phyloP scores from a whole-genome alignment of 2,888 invertebrate genomes.

The Protodeltote pygarga region DNA sequence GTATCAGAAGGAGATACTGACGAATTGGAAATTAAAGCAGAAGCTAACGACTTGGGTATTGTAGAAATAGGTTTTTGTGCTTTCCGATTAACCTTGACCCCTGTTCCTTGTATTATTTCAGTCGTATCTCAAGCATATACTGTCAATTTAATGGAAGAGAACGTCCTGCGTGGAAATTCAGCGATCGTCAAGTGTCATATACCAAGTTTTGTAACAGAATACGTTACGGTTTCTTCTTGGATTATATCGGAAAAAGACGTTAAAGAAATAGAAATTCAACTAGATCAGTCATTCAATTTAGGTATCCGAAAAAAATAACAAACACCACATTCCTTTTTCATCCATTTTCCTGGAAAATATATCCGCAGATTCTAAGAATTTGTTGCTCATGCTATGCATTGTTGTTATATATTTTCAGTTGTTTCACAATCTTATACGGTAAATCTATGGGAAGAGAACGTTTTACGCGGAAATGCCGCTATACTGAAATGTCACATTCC shows the following conservation, averaged over 20 bases:
- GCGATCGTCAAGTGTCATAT: constrained; percentile 97
- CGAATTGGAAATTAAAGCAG: constrained; percentile 81
- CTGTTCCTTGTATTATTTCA: constrained; percentile 80
- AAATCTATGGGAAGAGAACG: constrained; percentile 97
- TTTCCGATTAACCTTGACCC: constrained; percentile 34
- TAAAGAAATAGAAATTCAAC: constrained; percentile 73
- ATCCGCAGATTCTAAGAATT: background rate
- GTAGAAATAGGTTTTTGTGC: constrained; percentile 5
- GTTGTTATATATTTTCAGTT: constrained; percentile 85
- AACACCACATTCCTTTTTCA: constrained; percentile 4
- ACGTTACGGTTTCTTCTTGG: constrained; percentile 95
- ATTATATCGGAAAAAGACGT: constrained; percentile 92
- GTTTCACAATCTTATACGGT: constrained; percentile 95
- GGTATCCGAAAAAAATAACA: constrained; percentile 57
- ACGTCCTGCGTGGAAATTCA: constrained; percentile 95
- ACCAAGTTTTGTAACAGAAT: constrained; percentile 97
- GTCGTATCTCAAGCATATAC: constrained; percentile 96
- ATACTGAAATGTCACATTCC: constrained; percentile 97
- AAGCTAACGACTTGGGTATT: constrained; percentile 77
- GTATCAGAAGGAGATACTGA: constrained; percentile 89
- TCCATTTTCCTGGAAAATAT: constrained; percentile 5
- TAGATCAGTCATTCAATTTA: constrained; percentile 71
- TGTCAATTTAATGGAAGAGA: constrained; percentile 97
- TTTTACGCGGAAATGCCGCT: constrained; percentile 95
- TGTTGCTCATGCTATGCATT: constrained; percentile 2